Evolutionary conservation across 2,888 invertebrate species (phyloP).

Genomic region (Tipula vernalis): DNA sequence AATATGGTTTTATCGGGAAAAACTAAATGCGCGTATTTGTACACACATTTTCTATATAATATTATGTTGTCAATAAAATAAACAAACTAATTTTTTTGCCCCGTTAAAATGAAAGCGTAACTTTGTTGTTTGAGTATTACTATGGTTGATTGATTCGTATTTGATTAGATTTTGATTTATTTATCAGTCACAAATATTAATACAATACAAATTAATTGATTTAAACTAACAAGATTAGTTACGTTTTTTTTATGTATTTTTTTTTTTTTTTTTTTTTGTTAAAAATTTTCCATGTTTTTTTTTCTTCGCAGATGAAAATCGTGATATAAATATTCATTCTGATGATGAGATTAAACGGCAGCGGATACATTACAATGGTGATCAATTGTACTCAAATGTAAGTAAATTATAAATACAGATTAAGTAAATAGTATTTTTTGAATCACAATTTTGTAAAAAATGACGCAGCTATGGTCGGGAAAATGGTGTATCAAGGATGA

Average conservation of each 20-base stretch:
- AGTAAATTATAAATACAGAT: slow-evolving; percentile 33
- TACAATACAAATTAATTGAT: not conserved
- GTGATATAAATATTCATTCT: slow-evolving; percentile 75
- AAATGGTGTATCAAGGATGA: slow-evolving; percentile 90
- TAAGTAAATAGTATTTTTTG: not conserved
- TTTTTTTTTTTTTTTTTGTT: too few relatives aligned
- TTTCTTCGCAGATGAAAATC: slow-evolving; percentile 61
- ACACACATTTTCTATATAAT: not conserved
- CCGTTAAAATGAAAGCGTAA: not conserved
- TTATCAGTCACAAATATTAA: not conserved
- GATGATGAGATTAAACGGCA: slow-evolving; percentile 83
- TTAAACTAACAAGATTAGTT: not conserved
- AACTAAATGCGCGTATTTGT: not conserved
- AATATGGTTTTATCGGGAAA: not conserved
- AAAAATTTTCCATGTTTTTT: not conserved
- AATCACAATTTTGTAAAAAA: slow-evolving; percentile 29
- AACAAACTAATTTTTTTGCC: not conserved
- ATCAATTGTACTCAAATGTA: slow-evolving; percentile 81
- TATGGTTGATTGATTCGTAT: not conserved
- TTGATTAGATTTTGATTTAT: not conserved
- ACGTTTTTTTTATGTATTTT: too few relatives aligned
- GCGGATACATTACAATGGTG: slow-evolving; percentile 76
- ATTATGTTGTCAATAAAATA: not conserved
- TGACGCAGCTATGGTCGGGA: slow-evolving; percentile 62
- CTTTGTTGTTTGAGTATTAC: not conserved